phyloP scores from a whole-genome alignment of 1,140 invertebrate species.

The Conopomorpha cramerella region DNA sequence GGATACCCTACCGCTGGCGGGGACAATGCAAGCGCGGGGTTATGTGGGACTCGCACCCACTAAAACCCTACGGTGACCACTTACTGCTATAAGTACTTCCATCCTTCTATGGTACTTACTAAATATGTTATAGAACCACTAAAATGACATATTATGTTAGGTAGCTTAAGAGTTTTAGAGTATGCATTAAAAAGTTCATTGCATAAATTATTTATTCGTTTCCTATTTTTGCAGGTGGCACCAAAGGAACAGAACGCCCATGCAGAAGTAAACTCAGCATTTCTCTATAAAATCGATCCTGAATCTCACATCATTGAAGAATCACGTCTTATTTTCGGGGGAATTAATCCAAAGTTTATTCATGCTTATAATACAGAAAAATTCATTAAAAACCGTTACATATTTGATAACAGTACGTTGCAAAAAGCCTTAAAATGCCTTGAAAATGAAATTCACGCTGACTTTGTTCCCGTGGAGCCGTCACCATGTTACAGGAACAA shows the following conservation, averaged over 20 bases:
- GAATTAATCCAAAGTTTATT: conserved; percentile 69
- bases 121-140: too few species aligned
- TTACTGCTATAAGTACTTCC: too few species aligned
- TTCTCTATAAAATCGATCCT: conserved; percentile 64
- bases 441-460: conserved; percentile 65
- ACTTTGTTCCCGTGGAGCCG: conserved; percentile 63
- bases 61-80: too few species aligned
- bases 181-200: too few species aligned
- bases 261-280: conserved; percentile 71
- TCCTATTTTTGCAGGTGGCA: conserved; percentile 57
- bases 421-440: conserved; percentile 61
- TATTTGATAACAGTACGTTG: conserved; percentile 50
- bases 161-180: too few species aligned
- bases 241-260: conserved; percentile 71
- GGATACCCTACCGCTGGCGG: too few species aligned
- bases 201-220: not conserved
- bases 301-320: conserved; percentile 22
- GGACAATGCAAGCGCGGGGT: too few species aligned
- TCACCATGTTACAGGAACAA: conserved; percentile 65
- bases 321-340: conserved; percentile 64
- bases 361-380: conserved; percentile 70
- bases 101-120: too few species aligned
- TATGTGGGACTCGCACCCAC: too few species aligned
- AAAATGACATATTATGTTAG: too few species aligned
- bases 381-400: too few species aligned